Conservation (phyloP, 2,113 vertebrate species). For the Clarias magur region DNA sequence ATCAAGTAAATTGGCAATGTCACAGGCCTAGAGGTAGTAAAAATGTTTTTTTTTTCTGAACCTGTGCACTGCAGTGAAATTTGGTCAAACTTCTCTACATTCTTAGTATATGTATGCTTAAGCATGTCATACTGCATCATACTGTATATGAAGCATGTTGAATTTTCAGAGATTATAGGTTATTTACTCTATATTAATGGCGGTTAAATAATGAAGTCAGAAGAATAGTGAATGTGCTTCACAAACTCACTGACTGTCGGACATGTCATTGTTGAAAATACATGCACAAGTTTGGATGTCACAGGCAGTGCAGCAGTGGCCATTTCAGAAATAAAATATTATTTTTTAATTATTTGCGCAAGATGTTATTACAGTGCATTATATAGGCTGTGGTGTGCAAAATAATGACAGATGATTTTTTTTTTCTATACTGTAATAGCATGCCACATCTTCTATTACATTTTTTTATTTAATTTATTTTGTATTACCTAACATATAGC, state of each 20-base stretch:
- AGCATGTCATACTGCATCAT: neutral
- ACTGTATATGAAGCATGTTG: neutral
- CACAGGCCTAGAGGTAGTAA: conserved; percentile 61
- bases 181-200: neutral
- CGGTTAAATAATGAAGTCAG: neutral
- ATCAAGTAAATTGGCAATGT: conserved; percentile 59
- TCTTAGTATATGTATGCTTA: neutral
- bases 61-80: neutral
- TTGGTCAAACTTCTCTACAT: neutral
- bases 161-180: neutral
- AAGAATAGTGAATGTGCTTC: neutral
- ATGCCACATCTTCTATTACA: neutral
- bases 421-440: too few relatives aligned
- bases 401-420: too few relatives aligned
- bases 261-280: neutral
- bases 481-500: neutral
- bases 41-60: neutral
- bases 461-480: neutral
- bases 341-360: neutral
- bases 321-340: neutral
- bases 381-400: too few relatives aligned
- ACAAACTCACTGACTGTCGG: neutral
- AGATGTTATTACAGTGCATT: neutral
- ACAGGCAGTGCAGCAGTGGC: neutral
- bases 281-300: neutral